These are phyloP conservation scores for Pogoniulus pusillus DNA, from an alignment of 2,797 vertebrate genomes.

Conservation along the genomic window DNA sequence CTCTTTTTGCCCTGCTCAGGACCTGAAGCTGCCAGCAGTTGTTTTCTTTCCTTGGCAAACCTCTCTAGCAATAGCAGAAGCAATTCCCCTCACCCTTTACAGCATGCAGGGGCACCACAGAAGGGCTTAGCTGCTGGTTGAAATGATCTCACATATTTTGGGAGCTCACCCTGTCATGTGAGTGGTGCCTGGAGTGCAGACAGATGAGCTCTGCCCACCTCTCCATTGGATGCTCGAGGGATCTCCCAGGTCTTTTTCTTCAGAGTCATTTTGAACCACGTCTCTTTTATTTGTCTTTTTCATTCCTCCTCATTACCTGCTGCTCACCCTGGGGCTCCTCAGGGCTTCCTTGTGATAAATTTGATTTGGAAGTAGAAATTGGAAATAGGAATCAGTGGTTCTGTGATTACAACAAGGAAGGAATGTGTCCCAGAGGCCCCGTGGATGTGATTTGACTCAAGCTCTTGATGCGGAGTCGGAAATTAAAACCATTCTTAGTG, in stretches of 20 bases:
- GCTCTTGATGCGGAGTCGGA: not conserved
- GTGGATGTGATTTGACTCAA: constrained; percentile 11
- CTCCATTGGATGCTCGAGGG: not conserved
- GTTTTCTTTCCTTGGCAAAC: constrained; percentile 55
- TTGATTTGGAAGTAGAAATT: constrained; percentile 53
- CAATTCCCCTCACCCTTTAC: not conserved
- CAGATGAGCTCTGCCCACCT: constrained; percentile 10
- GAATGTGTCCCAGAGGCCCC: constrained; percentile 29
- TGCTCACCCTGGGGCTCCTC: constrained; percentile 10
- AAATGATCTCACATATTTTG: constrained; percentile 28
- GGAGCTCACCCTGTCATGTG: not conserved
- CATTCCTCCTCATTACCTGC: constrained; percentile 18
- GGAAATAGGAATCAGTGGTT: constrained; percentile 35
- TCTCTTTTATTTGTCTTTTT: constrained; percentile 30
- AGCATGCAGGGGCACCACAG: not conserved
- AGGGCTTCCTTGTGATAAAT: constrained; percentile 36
- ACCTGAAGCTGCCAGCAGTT: constrained; percentile 44
- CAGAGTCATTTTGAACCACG: not conserved
- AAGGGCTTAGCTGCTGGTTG: not conserved
- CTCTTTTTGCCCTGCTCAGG: constrained; percentile 39
- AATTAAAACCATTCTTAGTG: constrained; percentile 26
- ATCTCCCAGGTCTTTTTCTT: constrained; percentile 4
- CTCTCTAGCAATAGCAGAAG: constrained; percentile 13
- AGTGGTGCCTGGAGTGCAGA: not conserved
- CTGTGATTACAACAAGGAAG: not conserved